Base-by-base conservation (phyloP, 2,113 vertebrate genomes). In the Aleadryas rufinucha region DNA sequence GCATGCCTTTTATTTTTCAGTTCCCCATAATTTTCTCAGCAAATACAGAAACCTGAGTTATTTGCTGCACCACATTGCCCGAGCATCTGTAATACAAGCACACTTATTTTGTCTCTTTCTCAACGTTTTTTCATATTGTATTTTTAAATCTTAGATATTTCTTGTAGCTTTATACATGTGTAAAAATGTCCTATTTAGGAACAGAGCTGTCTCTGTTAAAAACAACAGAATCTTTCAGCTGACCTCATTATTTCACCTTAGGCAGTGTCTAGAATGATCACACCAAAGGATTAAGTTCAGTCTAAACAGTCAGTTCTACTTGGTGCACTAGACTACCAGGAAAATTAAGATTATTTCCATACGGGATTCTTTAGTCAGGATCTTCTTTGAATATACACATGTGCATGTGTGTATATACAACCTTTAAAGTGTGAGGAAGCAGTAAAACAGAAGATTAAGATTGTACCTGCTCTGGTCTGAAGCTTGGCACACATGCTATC, bases 11-110 rank as follows among this genome's bases (percentile, higher is more conserved):
- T 95, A 84, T 60, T 95, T 94, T 95, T 97, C 63, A 79, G 69
- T 95, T 97, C 69, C 76, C 30, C 87, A 45, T 83, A 83, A 95
- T 95, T 97, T 97, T 95, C 57, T 97, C 63, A 80, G 68, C 81
- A 97, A 97, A 92, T 87, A 82, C 68, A 95, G 71, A 96, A 97
- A 95, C 31, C n/a, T 59, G 33, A 74, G 37, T 64, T 96, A 53
- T 87, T 90, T 96, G 65, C 70, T 87, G 47, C 54, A 93, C 13
- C 19, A 52, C 6, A 26, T 42, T 91, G 44, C 26, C 56, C 0
- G 7, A 42, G 4, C 4, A 74, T 84, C 70, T 77, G 16, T 64
- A 76, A 37, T 30, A 41, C 9, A 86, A 77, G 7, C 5, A 75
- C 24, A 28, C 68, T 74, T 81, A 60, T 75, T 78, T 31, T 53